phyloP scores from a whole-genome alignment of 1,140 invertebrate species.

The Caenorhabditis brenneri region DNA sequence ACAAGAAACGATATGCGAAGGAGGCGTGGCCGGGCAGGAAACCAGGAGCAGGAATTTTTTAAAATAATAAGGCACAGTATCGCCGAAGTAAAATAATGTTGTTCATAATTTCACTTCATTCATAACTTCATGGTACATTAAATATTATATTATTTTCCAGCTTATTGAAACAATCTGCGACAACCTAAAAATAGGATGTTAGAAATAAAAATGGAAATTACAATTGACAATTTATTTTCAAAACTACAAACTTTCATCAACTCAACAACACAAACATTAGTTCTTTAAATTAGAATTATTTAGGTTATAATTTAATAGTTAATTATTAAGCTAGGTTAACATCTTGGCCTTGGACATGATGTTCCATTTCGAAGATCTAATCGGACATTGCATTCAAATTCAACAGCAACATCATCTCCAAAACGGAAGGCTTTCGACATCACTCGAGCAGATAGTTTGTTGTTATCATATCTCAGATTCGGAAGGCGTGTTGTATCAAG shows the following conservation, averaged over 20 bases:
- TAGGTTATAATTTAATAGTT: background rate
- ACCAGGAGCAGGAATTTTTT: slow-evolving; percentile 68
- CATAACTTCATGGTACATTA: too few species aligned
- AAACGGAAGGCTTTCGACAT: slow-evolving; percentile 70
- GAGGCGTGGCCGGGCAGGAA: slow-evolving; percentile 99
- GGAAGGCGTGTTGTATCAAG: slow-evolving; percentile 67
- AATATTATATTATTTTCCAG: background rate
- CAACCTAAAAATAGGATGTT: too few species aligned
- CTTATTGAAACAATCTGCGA: too few species aligned
- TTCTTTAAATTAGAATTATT: background rate
- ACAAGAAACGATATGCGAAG: slow-evolving; percentile 99
- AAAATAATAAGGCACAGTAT: background rate
- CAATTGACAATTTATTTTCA: background rate
- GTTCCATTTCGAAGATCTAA: slow-evolving; percentile 67
- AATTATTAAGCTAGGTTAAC: background rate
- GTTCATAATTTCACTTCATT: background rate
- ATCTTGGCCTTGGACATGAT: slow-evolving; percentile 60
- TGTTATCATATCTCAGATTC: slow-evolving; percentile 67
- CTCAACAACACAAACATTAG: slow-evolving; percentile 22
- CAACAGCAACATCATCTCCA: slow-evolving; percentile 68
- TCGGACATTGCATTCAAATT: slow-evolving; percentile 67
- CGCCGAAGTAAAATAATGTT: background rate
- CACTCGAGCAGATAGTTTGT: slow-evolving; percentile 63
- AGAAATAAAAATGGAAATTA: background rate
- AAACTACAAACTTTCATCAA: background rate